Percentiles rank a stretch among this genome's conserved stretches.
phyloP scores from a whole-genome alignment of 2,797 vertebrate species.

The Mormyrus proboscirostris region DNA sequence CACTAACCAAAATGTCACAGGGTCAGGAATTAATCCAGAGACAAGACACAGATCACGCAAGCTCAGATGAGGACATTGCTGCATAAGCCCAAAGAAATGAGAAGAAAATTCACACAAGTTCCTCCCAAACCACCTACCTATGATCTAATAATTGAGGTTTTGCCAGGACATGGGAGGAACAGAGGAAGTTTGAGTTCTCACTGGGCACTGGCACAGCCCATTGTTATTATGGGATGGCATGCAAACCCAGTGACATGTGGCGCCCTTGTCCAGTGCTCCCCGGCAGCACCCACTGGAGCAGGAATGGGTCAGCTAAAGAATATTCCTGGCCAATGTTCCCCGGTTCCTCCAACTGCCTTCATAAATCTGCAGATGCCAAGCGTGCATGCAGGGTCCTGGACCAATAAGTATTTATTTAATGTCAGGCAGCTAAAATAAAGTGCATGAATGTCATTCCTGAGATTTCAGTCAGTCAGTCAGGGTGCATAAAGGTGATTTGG shows the following conservation, averaged over 20 bases:
- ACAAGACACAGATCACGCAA: background rate
- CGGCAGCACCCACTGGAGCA: background rate
- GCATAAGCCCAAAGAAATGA: background rate
- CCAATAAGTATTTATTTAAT: background rate
- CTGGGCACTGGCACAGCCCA: background rate
- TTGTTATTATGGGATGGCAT: background rate
- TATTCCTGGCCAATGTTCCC: background rate
- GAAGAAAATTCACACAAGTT: background rate
- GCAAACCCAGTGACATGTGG: background rate
- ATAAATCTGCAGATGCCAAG: background rate
- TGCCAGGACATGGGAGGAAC: background rate
- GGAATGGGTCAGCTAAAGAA: background rate
- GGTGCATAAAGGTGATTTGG: background rate
- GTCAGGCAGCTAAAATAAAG: background rate
- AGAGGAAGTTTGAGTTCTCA: background rate
- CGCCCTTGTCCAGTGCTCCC: background rate
- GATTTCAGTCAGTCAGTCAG: background rate
- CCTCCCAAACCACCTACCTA: background rate
- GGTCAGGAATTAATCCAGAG: background rate
- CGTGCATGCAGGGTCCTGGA: background rate
- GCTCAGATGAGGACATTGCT: background rate
- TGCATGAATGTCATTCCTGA: background rate
- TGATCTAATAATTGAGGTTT: background rate
- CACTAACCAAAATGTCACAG: background rate
- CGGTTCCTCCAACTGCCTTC: background rate